These are phyloP conservation scores for Pseudobourletiella spinata DNA, from an alignment of 1,140 invertebrate genomes.

Conservation along the genomic window DNA sequence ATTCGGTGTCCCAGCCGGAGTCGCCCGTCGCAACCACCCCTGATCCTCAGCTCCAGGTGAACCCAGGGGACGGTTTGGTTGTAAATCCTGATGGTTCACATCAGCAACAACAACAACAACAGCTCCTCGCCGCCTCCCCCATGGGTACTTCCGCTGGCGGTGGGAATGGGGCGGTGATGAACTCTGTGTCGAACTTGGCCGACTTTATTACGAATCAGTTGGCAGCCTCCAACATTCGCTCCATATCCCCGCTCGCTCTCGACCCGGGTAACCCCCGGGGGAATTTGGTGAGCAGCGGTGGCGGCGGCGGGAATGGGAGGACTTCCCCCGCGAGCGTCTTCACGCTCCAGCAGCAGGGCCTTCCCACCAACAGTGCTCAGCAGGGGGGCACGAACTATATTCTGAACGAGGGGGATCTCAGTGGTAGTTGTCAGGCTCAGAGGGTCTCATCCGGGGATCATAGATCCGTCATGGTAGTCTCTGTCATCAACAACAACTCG, in stretches of 20 bases:
- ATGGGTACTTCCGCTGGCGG: background rate
- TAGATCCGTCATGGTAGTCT: slow-evolving; percentile 5
- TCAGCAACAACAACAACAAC: background rate
- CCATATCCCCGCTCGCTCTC: slow-evolving; percentile 29
- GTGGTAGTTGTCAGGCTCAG: background rate
- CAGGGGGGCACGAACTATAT: background rate
- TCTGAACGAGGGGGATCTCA: background rate
- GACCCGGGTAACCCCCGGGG: slow-evolving; percentile 14
- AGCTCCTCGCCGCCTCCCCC: too few relatives aligned
- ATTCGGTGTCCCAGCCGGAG: background rate
- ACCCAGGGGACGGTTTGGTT: background rate
- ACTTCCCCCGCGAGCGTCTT: background rate
- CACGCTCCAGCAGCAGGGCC: background rate
- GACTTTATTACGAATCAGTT: slow-evolving; percentile 35
- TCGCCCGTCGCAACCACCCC: background rate
- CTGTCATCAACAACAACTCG: background rate
- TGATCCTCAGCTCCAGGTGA: background rate
- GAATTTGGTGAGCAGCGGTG: background rate
- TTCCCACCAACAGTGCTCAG: background rate
- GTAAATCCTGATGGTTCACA: background rate
- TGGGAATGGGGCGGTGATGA: slow-evolving; percentile 4
- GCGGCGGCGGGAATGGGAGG: background rate
- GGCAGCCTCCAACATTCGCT: slow-evolving; percentile 31
- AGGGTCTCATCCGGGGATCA: background rate
- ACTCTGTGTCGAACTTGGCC: slow-evolving; percentile 26